phyloP scores from a whole-genome alignment of 2,888 invertebrate genomes.

The Sycophila texana region DNA sequence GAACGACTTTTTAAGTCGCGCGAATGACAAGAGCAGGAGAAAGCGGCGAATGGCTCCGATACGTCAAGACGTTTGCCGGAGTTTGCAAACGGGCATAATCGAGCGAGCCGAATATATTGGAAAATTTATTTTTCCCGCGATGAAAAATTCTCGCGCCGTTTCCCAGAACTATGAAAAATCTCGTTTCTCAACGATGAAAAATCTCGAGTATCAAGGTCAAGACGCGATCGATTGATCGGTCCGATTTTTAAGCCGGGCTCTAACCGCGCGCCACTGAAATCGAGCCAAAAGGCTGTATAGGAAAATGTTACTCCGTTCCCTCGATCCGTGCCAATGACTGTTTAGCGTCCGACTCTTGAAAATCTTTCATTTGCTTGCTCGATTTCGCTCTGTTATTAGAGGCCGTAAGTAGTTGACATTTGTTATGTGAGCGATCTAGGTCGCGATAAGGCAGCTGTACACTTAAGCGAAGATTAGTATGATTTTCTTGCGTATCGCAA shows the following conservation, averaged over 20 bases:
- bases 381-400: too few species aligned
- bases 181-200: not conserved
- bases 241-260: not conserved
- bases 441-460: constrained; percentile 27
- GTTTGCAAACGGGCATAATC: too few species aligned
- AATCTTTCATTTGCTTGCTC: too few species aligned
- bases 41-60: constrained; percentile 19
- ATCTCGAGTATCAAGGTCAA: not conserved
- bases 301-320: constrained; percentile 7
- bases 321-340: not conserved
- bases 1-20: constrained; percentile 11
- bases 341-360: not conserved
- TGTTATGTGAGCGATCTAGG: constrained; percentile 19
- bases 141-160: too few species aligned
- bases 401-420: not conserved
- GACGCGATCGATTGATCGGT: not conserved
- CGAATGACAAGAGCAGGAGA: not conserved
- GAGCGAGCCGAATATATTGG: too few species aligned
- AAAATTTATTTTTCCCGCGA: too few species aligned
- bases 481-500: not conserved
- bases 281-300: too few species aligned
- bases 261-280: not conserved
- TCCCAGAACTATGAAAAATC: not conserved
- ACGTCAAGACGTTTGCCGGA: not conserved
- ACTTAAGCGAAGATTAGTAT: not conserved